These are phyloP conservation scores for Spodoptera frugiperda DNA, from an alignment of 1,140 invertebrate species.

Conservation along the genomic window DNA sequence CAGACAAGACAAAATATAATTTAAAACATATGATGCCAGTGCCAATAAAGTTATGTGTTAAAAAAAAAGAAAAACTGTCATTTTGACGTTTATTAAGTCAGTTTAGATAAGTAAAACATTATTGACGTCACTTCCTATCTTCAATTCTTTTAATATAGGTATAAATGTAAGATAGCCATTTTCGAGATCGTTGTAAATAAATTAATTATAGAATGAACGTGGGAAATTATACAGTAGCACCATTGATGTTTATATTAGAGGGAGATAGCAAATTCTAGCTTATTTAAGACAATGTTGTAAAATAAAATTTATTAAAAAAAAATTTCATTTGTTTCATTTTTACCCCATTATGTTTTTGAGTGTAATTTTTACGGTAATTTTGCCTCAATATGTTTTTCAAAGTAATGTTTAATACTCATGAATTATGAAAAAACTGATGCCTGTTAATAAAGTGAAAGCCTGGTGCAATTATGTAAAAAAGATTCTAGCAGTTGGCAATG, in stretches of 20 bases:
- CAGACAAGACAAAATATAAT: background rate
- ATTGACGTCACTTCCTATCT: constrained; percentile 1
- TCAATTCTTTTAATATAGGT: constrained; percentile 11
- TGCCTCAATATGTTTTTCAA: too few relatives aligned
- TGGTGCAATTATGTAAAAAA: too few relatives aligned
- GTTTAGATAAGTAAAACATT: constrained; percentile 29
- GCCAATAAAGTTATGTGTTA: background rate
- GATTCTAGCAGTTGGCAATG: too few relatives aligned
- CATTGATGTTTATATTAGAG: constrained; percentile 63
- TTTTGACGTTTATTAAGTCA: constrained; percentile 18
- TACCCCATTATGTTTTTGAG: background rate
- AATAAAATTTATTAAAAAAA: constrained; percentile 62
- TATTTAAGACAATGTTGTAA: constrained; percentile 61
- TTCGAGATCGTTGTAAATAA: constrained; percentile 54
- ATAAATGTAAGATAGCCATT: constrained; percentile 40
- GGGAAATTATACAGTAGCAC: constrained; percentile 52
- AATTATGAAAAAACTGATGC: too few relatives aligned
- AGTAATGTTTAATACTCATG: too few relatives aligned
- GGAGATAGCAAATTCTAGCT: constrained; percentile 56
- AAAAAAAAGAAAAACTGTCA: background rate
- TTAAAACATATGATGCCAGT: background rate
- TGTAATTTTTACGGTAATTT: background rate
- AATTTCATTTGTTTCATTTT: constrained; percentile 29
- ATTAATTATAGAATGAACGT: constrained; percentile 48
- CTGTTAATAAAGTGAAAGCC: too few relatives aligned